phyloP scores from a whole-genome alignment of 2,113 vertebrate genomes.

The Clupea harengus region DNA sequence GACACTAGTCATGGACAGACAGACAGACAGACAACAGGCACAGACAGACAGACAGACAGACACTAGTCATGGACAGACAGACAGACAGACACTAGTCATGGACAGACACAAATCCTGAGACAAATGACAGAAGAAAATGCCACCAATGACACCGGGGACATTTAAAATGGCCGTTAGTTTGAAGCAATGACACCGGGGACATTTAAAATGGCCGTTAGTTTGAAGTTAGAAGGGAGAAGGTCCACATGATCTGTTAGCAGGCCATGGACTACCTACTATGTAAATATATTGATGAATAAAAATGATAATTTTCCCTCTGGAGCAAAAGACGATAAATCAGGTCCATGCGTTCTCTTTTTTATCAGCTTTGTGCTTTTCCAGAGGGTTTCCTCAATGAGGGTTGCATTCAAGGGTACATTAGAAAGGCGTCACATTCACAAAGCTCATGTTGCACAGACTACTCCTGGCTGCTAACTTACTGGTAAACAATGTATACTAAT shows the following conservation, averaged over 20 bases:
- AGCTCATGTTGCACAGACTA: slow-evolving; percentile 43
- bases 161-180: not conserved
- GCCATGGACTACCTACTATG: not conserved
- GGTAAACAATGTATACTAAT: not conserved
- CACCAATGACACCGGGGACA: not conserved
- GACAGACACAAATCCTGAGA: slow-evolving; percentile 24
- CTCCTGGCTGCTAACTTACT: not conserved
- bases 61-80: no score
- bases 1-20: no score
- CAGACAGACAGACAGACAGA: no score
- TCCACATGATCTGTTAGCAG: slow-evolving; percentile 6
- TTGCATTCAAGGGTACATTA: slow-evolving; percentile 46
- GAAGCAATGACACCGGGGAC: not conserved
- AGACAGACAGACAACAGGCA: no score
- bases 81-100: slow-evolving; percentile 6
- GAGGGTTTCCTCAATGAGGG: slow-evolving; percentile 43
- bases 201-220: not conserved
- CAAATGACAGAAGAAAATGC: slow-evolving; percentile 20
- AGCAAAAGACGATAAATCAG: slow-evolving; percentile 39
- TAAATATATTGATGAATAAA: not conserved
- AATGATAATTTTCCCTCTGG: slow-evolving; percentile 33
- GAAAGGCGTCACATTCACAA: slow-evolving; percentile 61
- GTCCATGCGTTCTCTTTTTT: not conserved
- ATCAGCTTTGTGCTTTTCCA: slow-evolving; percentile 3
- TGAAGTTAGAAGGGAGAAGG: not conserved